Conservation (phyloP, 1,140 invertebrate species). For the Leptonema lineaticorne region DNA sequence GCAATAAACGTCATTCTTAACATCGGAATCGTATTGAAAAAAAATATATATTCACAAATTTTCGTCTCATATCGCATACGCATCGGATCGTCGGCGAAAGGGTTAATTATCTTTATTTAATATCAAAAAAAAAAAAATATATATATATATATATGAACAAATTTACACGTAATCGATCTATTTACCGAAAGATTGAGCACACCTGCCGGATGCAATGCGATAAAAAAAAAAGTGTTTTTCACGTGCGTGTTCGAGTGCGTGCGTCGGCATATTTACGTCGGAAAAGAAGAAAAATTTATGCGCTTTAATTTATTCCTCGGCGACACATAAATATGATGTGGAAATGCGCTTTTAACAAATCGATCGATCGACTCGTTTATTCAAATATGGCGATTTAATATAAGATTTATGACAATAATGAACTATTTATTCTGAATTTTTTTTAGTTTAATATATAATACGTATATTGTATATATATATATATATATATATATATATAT, state of each 20-base stretch:
- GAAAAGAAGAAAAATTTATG: no score
- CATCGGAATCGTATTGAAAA: not conserved
- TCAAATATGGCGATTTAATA: not conserved
- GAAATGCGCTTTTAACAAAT: constrained; percentile 1
- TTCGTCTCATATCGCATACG: not conserved
- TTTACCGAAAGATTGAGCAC: not conserved
- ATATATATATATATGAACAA: not conserved
- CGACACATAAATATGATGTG: not conserved
- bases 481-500: no score
- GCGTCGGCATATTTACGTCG: not conserved
- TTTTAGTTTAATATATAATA: no score
- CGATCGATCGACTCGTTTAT: not conserved
- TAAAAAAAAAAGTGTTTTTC: not conserved
- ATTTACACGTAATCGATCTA: constrained; percentile 11
- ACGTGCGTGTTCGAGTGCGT: not conserved
- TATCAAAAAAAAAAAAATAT: no score
- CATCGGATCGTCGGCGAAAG: not conserved
- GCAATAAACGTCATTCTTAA: constrained; percentile 31
- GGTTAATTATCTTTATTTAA: constrained; percentile 8
- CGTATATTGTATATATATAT: no score
- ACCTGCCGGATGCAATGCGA: constrained; percentile 14
- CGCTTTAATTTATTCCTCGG: not conserved
- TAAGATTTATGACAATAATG: no score
- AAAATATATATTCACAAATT: no score
- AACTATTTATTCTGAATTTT: no score